Percentiles rank a stretch among this genome's conserved stretches.
phyloP scores from a whole-genome alignment of 1,140 invertebrate genomes.

The Lordiphosa collinella region DNA sequence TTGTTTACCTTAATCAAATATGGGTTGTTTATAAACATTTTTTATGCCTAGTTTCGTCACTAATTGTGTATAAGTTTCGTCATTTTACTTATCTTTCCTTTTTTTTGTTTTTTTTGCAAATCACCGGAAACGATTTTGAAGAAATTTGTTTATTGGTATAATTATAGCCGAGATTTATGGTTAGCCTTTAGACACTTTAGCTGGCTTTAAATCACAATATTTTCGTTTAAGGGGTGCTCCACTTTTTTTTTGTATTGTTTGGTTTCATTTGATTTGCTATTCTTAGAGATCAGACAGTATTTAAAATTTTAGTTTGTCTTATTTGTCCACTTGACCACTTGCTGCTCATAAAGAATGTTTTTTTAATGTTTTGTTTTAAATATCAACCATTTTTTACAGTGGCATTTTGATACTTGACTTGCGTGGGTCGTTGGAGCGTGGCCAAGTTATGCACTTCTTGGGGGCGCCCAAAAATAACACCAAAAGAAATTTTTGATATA shows the following conservation, averaged over 20 bases:
- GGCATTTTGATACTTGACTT: constrained; percentile 34
- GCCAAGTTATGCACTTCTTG: constrained; percentile 73
- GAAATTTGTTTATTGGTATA: constrained; percentile 26
- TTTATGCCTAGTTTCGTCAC: neutral
- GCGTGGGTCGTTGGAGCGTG: constrained; percentile 57
- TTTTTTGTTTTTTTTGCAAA: constrained; percentile 20
- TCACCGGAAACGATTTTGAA: constrained; percentile 39
- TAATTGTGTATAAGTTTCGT: too few species aligned
- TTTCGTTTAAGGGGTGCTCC: constrained; percentile 10
- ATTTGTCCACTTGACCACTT: constrained; percentile 60
- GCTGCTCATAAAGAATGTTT: constrained; percentile 62
- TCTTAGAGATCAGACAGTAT: constrained; percentile 18
- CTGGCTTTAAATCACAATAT: constrained; percentile 31
- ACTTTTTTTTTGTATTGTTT: too few species aligned
- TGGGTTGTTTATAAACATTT: neutral
- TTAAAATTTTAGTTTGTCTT: constrained; percentile 35
- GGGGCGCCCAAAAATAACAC: constrained; percentile 59
- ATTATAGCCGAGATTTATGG: constrained; percentile 43
- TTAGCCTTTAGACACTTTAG: constrained; percentile 27
- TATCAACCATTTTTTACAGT: constrained; percentile 11
- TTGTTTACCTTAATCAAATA: too few species aligned
- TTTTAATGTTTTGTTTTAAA: constrained; percentile 41
- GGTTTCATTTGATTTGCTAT: constrained; percentile 6
- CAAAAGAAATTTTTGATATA: constrained; percentile 22
- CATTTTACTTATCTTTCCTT: too few species aligned